These are phyloP conservation scores for Oncorhynchus nerka DNA, from an alignment of 2,113 vertebrate species.

Conservation along the genomic window DNA sequence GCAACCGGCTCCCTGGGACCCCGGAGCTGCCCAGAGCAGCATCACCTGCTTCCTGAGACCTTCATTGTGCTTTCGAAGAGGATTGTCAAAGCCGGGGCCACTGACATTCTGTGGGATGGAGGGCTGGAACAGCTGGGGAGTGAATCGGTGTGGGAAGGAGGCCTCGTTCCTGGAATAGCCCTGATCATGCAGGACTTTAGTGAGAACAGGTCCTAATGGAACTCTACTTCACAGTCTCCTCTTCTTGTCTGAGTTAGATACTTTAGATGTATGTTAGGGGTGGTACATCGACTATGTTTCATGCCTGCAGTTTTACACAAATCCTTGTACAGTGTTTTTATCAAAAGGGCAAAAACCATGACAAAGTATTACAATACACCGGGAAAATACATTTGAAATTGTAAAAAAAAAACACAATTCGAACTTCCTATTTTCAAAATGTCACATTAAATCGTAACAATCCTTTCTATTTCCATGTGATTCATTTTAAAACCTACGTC, in stretches of 20 bases:
- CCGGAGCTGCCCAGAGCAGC: no score
- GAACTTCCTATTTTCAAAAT: not conserved
- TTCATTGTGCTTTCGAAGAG: no score
- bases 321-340: no score
- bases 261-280: no score
- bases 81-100: no score
- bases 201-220: slow-evolving; percentile 24
- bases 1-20: not conserved
- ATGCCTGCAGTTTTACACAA: no score
- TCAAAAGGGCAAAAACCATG: no score
- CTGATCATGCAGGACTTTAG: slow-evolving; percentile 44
- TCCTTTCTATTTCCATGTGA: not conserved
- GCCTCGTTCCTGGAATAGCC: slow-evolving; percentile 27
- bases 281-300: no score
- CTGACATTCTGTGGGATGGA: slow-evolving; percentile 8
- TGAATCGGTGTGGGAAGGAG: slow-evolving; percentile 15
- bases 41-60: no score
- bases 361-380: no score
- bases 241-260: not conserved
- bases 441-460: not conserved
- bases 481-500: slow-evolving; percentile 21
- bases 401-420: not conserved
- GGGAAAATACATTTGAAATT: no score
- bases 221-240: not conserved
- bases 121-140: not conserved